phyloP scores from a whole-genome alignment of 53 echinoderm and acorn worm genomes.

The Paracentrotus lividus region DNA sequence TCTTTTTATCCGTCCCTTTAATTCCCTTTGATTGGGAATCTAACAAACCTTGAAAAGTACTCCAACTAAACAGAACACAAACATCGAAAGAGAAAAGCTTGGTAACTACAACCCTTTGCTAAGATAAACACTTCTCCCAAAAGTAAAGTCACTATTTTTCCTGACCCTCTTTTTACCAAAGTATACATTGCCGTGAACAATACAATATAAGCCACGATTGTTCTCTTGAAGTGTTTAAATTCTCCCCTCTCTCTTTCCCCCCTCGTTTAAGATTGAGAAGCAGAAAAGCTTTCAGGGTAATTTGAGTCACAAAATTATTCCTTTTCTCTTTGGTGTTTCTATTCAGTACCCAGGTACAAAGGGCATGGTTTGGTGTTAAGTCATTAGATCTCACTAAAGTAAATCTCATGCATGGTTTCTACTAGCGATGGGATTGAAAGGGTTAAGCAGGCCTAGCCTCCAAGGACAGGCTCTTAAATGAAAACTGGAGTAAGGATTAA shows the following conservation, averaged over 20 bases:
- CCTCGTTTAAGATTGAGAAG: neutral
- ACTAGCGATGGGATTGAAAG: neutral
- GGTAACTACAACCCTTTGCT: conserved; percentile 33
- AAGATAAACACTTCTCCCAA: conserved; percentile 59
- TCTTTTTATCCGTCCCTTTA: conserved; percentile 50
- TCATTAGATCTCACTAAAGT: neutral
- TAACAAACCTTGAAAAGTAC: conserved; percentile 1
- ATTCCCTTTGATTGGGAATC: conserved; percentile 42
- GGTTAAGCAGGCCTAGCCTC: conserved; percentile 11
- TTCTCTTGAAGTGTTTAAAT: conserved; percentile 58
- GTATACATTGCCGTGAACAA: conserved; percentile 45
- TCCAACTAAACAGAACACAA: neutral
- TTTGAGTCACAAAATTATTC: conserved; percentile 55
- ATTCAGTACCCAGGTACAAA: conserved; percentile 36
- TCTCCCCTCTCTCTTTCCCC: conserved; percentile 40
- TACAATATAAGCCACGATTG: conserved; percentile 28
- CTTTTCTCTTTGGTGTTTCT: conserved; percentile 49
- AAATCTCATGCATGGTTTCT: neutral
- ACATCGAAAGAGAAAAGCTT: conserved; percentile 43
- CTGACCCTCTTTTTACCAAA: conserved; percentile 47
- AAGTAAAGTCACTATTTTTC: conserved; percentile 55
- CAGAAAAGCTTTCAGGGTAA: conserved; percentile 51
- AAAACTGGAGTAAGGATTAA: neutral
- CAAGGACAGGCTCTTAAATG: conserved; percentile 33
- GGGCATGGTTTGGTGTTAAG: conserved; percentile 40